These are phyloP conservation scores for Listronotus oregonensis DNA, from an alignment of 1,140 invertebrate genomes.

Conservation along the genomic window DNA sequence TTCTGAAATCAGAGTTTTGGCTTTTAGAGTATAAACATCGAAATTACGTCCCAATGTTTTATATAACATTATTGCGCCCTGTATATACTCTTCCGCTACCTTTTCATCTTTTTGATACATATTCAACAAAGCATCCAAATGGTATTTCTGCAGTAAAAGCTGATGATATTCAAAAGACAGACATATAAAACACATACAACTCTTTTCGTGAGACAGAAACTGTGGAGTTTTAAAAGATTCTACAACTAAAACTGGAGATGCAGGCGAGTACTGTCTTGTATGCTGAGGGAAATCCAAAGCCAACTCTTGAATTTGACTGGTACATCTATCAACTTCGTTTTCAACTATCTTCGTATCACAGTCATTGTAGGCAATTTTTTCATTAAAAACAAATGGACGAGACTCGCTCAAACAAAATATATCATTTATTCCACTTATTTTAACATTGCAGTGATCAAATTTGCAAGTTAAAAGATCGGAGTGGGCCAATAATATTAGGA, in stretches of 20 bases:
- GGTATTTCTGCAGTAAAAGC: constrained; percentile 21
- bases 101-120: constrained; percentile 20
- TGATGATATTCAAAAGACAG: constrained; percentile 28
- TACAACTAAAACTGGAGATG: constrained; percentile 24
- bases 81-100: constrained; percentile 21
- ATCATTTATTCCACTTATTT: constrained; percentile 37
- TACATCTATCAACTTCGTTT: constrained; percentile 24
- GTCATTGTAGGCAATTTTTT: background rate
- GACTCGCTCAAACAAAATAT: constrained; percentile 27
- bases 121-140: constrained; percentile 20
- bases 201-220: constrained; percentile 32
- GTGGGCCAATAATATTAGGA: constrained; percentile 31
- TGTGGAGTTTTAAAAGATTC: constrained; percentile 32
- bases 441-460: constrained; percentile 35
- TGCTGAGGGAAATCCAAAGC: constrained; percentile 22
- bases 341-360: background rate
- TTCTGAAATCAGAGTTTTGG: constrained; percentile 8
- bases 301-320: constrained; percentile 23
- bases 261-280: constrained; percentile 14
- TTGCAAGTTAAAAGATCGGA: constrained; percentile 22
- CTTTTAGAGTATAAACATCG: constrained; percentile 12
- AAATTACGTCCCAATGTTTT: constrained; percentile 8
- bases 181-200: constrained; percentile 38
- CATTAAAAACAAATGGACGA: background rate
- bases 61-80: constrained; percentile 18